A percentile compares a stretch with the other conserved stretches of the same genome.
These are phyloP conservation scores for Noctua pronuba DNA, from an alignment of 2,888 invertebrate genomes.

Conservation along the genomic window DNA sequence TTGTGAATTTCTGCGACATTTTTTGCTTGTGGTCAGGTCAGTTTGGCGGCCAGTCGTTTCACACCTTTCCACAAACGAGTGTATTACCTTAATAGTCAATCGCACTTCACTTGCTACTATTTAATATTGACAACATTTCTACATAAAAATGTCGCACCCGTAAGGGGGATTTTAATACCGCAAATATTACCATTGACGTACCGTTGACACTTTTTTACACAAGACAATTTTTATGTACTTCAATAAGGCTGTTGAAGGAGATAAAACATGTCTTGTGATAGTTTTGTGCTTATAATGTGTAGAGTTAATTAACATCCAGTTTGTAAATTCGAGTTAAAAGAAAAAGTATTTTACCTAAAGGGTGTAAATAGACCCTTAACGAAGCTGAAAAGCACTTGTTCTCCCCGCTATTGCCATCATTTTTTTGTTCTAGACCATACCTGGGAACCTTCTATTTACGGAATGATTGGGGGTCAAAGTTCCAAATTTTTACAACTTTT, in stretches of 20 bases:
- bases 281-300: too few relatives aligned
- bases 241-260: not conserved
- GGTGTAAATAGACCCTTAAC: too few relatives aligned
- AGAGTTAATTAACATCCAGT: too few relatives aligned
- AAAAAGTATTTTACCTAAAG: too few relatives aligned
- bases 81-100: not conserved
- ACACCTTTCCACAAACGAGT: not conserved
- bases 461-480: too few relatives aligned
- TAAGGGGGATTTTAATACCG: not conserved
- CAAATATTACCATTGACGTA: not conserved
- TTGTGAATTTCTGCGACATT: conserved; percentile 20
- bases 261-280: too few relatives aligned
- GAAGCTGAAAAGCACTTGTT: too few relatives aligned
- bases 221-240: not conserved
- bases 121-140: not conserved
- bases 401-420: too few relatives aligned
- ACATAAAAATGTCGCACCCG: not conserved
- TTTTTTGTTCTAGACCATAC: too few relatives aligned
- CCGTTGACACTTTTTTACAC: not conserved
- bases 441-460: too few relatives aligned
- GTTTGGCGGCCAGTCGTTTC: not conserved
- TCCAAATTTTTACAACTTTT: too few relatives aligned
- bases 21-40: not conserved
- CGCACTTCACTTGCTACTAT: too few relatives aligned
- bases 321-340: not conserved